A percentile compares a stretch with the other conserved stretches of the same genome.
These are phyloP conservation scores for Trichopoda pennipes DNA, from an alignment of 2,888 invertebrate species.

Conservation along the genomic window DNA sequence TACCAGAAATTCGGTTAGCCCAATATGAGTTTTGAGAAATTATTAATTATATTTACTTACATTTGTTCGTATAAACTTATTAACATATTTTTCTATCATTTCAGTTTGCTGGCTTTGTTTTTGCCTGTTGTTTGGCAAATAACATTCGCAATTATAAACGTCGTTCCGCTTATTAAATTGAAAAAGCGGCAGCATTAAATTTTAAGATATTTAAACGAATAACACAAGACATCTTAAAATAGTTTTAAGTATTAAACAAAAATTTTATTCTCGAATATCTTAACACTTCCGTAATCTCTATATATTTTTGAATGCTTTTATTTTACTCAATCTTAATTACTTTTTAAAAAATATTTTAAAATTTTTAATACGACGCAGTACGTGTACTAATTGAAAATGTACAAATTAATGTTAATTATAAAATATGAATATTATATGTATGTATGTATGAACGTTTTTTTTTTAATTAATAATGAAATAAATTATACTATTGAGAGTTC, in stretches of 20 bases:
- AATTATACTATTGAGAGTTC: neutral
- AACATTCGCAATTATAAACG: conserved; percentile 92
- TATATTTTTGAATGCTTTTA: neutral
- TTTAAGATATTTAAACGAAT: neutral
- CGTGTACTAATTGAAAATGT: conserved; percentile 53
- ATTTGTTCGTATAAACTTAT: neutral
- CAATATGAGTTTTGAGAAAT: no score
- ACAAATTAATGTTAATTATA: conserved; percentile 56
- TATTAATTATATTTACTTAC: no score
- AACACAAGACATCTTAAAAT: conserved; percentile 22
- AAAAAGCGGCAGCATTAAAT: neutral
- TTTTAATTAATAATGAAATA: conserved; percentile 36
- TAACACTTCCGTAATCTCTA: conserved; percentile 29
- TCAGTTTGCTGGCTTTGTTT: conserved; percentile 89
- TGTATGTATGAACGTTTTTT: conserved; percentile 17
- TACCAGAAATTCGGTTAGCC: no score
- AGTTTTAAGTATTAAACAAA: conserved; percentile 12
- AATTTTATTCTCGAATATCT: neutral
- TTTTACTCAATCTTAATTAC: neutral
- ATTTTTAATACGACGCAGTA: conserved; percentile 13
- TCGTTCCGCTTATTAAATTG: conserved; percentile 84
- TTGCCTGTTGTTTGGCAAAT: conserved; percentile 93
- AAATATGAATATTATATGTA: conserved; percentile 18
- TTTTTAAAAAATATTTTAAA: conserved; percentile 24
- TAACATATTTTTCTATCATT: conserved; percentile 44